phyloP scores from a whole-genome alignment of 35 echinoderm and acorn worm species.

The Ophioderma brevispina region DNA sequence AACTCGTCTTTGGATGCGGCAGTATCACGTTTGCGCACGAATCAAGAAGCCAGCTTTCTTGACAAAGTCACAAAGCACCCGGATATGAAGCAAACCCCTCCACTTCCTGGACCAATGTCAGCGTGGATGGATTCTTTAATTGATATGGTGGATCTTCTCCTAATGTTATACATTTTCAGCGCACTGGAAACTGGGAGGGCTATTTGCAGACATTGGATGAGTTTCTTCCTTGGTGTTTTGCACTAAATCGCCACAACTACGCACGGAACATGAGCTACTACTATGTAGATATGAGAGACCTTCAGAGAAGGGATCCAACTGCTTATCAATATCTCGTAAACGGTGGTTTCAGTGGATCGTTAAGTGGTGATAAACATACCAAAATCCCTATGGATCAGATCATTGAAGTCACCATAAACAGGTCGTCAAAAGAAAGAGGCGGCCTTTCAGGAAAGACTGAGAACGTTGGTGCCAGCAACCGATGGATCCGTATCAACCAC shows the following conservation, averaged over 20 bases:
- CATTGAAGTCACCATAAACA: constrained; percentile 10
- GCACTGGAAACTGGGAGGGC: too few species aligned
- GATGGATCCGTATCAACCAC: constrained; percentile 15
- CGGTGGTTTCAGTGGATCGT: background rate
- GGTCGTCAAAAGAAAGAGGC: background rate
- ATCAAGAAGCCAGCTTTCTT: background rate
- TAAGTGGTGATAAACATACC: background rate
- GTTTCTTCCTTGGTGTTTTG: background rate
- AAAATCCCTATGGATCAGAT: background rate
- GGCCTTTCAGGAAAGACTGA: constrained; percentile 20
- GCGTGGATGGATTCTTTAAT: background rate
- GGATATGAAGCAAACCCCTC: background rate
- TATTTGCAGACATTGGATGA: background rate
- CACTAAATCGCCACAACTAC: constrained; percentile 1
- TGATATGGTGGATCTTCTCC: background rate
- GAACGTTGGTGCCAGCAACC: constrained; percentile 6
- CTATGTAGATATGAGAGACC: background rate
- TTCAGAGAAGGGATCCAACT: background rate
- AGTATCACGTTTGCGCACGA: background rate
- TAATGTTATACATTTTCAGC: too few species aligned
- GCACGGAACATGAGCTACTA: background rate
- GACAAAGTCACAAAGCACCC: background rate
- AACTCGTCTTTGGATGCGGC: background rate
- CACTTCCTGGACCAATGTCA: background rate
- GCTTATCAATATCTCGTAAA: background rate